Evolutionary conservation across 1,140 invertebrate genomes (phyloP).

Genomic region (Ruditapes philippinarum): DNA sequence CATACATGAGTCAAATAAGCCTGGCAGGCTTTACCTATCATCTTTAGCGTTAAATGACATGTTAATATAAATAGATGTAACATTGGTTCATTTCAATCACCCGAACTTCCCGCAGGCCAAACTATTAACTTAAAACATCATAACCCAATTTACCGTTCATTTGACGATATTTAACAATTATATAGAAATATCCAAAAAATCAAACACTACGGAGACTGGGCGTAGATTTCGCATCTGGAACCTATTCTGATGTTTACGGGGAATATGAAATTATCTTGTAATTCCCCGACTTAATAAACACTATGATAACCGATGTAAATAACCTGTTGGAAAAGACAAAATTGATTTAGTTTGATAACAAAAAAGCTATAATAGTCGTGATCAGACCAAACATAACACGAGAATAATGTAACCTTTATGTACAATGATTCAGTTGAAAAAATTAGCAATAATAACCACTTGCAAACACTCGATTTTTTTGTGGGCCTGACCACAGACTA

Average conservation of each 20-base stretch:
- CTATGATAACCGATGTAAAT: slow-evolving; percentile 18
- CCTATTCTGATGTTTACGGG: not conserved
- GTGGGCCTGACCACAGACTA: not conserved
- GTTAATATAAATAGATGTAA: slow-evolving; percentile 32
- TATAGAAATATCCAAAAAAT: slow-evolving; percentile 41
- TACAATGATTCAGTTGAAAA: not conserved
- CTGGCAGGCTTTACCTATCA: not conserved
- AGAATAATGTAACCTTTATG: not conserved
- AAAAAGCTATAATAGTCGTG: not conserved
- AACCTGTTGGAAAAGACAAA: slow-evolving; percentile 5
- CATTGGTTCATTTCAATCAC: slow-evolving; percentile 16
- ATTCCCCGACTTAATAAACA: slow-evolving; percentile 13
- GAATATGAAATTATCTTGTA: slow-evolving; percentile 37
- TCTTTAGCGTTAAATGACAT: slow-evolving; percentile 8
- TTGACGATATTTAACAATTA: slow-evolving; percentile 39
- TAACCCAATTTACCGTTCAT: slow-evolving; percentile 29
- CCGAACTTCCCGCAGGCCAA: not conserved
- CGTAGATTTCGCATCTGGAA: slow-evolving; percentile 32
- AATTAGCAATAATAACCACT: not conserved
- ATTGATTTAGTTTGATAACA: slow-evolving; percentile 13
- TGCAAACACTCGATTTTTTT: not conserved
- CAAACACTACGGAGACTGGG: slow-evolving; percentile 21
- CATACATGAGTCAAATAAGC: slow-evolving; percentile 14
- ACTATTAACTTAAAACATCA: slow-evolving; percentile 26
- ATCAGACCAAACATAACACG: not conserved